Evolutionary conservation across 1,140 invertebrate species (phyloP).

Genomic region (Drosophila setifemur): DNA sequence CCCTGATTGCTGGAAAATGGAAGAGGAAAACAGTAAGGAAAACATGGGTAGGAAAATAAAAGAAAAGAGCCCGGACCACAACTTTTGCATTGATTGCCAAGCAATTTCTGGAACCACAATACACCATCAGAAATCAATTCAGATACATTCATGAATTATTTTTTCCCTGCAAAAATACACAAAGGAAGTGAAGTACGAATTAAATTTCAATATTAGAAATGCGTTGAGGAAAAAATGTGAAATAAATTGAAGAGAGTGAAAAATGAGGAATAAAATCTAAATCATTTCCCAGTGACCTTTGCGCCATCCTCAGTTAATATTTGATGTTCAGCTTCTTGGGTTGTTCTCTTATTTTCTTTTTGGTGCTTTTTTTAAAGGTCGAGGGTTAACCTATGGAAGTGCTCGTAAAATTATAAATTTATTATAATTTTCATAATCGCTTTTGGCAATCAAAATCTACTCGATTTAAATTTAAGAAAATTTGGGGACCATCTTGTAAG

Average conservation of each 20-base stretch:
- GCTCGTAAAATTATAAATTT: not conserved
- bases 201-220: conserved; percentile 7
- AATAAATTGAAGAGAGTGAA: not conserved
- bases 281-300: not conserved
- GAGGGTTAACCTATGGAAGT: no score
- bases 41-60: conserved; percentile 20
- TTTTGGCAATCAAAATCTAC: no score
- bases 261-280: no score
- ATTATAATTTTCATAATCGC: no score
- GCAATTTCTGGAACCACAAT: not conserved
- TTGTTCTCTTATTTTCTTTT: not conserved
- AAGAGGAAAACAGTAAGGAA: conserved; percentile 1
- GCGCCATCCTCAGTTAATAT: conserved; percentile 27
- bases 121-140: conserved; percentile 10
- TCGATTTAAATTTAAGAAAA: no score
- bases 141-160: not conserved
- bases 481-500: no score
- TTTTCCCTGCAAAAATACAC: conserved; percentile 1
- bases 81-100: conserved; percentile 1
- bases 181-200: not conserved
- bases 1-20: conserved; percentile 9
- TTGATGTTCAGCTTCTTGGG: conserved; percentile 19
- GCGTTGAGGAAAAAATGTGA: not conserved
- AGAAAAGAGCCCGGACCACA: conserved; percentile 8
- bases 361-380: no score